These are phyloP conservation scores for Bujurquina vittata DNA, from an alignment of 2,113 vertebrate species.

Conservation along the genomic window DNA sequence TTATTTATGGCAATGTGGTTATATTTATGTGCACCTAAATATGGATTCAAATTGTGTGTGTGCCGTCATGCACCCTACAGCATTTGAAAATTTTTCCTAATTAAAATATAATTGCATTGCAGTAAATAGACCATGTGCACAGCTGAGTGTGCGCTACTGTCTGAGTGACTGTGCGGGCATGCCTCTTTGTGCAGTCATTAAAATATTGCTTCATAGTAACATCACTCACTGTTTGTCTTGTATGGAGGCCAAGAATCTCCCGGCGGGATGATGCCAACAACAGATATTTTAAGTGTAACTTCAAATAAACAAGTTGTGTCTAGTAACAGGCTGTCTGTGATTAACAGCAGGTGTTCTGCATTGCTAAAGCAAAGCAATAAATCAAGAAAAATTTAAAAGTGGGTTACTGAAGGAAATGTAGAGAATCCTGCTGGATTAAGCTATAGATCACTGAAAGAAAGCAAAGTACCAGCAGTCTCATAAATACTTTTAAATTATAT, in stretches of 20 bases:
- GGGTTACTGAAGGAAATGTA: constrained; percentile 2
- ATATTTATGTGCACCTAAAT: neutral
- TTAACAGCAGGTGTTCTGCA: constrained; percentile 40
- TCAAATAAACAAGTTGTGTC: constrained; percentile 26
- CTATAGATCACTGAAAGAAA: neutral
- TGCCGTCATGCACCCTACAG: neutral
- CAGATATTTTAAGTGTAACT: constrained; percentile 45
- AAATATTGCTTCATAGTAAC: constrained; percentile 3
- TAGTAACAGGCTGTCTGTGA: constrained; percentile 26
- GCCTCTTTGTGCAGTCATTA: constrained; percentile 27
- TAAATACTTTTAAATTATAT: neutral
- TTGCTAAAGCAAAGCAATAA: constrained; percentile 3
- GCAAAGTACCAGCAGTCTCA: neutral
- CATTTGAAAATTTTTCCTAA: neutral
- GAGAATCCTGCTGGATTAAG: neutral
- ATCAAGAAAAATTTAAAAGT: constrained; percentile 15
- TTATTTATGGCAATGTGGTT: constrained; percentile 1
- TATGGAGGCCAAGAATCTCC: neutral
- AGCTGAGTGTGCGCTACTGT: neutral
- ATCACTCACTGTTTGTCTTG: constrained; percentile 34
- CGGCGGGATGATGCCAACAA: constrained; percentile 10
- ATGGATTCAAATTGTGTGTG: neutral
- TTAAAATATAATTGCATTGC: constrained; percentile 7
- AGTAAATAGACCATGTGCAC: neutral
- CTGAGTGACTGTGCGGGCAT: neutral